phyloP scores from a whole-genome alignment of 2,113 vertebrate genomes.

The Crotalus tigris region DNA sequence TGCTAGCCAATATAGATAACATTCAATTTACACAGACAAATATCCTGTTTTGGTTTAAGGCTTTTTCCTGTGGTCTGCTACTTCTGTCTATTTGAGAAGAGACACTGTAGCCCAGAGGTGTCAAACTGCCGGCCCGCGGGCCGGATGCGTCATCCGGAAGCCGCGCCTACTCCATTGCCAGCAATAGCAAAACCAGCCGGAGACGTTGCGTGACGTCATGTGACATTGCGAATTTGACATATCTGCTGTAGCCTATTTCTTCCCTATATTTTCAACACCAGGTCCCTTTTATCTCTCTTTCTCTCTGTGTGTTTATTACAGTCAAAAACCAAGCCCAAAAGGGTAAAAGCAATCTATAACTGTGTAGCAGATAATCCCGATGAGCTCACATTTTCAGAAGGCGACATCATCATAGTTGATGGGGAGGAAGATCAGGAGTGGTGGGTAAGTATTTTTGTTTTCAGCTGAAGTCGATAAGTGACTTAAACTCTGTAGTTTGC shows the following conservation, averaged over 20 bases:
- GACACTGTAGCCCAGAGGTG: no score
- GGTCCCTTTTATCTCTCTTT: neutral
- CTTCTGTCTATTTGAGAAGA: neutral
- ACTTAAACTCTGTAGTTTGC: no score
- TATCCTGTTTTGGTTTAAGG: neutral
- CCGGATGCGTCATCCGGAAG: no score
- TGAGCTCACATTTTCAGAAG: slow-evolving; percentile 89
- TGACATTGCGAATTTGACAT: no score
- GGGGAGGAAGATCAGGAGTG: slow-evolving; percentile 94
- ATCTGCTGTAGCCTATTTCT: neutral
- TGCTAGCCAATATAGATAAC: neutral
- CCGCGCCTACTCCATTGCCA: no score
- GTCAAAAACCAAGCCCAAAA: slow-evolving; percentile 81
- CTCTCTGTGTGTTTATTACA: slow-evolving; percentile 54
- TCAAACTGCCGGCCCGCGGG: no score
- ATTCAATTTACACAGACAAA: neutral
- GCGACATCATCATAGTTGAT: slow-evolving; percentile 91
- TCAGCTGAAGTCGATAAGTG: neutral
- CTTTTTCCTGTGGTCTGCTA: neutral
- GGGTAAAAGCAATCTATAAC: slow-evolving; percentile 92
- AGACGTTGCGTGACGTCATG: no score
- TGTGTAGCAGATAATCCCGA: slow-evolving; percentile 90
- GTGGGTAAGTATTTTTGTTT: slow-evolving; percentile 84
- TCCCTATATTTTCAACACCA: neutral
- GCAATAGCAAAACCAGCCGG: no score